Percentiles rank a stretch among this genome's conserved stretches.
Evolutionary conservation across 2,113 vertebrate genomes (phyloP).

Genomic region (Raja brachyura): DNA sequence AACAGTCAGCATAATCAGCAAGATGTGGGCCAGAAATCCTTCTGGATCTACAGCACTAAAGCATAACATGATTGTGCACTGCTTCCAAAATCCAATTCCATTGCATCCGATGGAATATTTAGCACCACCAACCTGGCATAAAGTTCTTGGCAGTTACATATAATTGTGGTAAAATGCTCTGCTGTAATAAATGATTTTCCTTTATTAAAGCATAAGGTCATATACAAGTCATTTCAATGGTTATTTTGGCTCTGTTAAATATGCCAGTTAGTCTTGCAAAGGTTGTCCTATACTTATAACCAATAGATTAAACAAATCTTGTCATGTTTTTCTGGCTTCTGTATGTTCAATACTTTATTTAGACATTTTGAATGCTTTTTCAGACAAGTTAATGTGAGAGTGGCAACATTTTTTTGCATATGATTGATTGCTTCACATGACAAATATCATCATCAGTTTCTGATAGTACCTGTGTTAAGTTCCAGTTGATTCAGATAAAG

Average conservation of each 20-base stretch:
- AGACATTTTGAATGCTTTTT: conserved; percentile 35
- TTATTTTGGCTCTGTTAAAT: neutral
- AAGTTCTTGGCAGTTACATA: neutral
- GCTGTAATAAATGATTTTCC: neutral
- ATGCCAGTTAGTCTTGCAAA: neutral
- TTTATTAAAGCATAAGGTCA: neutral
- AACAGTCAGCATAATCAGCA: too few relatives aligned
- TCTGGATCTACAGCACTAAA: too few relatives aligned
- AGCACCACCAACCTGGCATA: too few relatives aligned
- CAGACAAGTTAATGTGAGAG: conserved; percentile 19
- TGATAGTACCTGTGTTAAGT: conserved; percentile 38
- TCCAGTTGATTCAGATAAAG: conserved; percentile 39
- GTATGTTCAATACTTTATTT: conserved; percentile 32
- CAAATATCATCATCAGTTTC: conserved; percentile 38
- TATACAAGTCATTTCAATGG: neutral
- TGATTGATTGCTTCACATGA: conserved; percentile 37
- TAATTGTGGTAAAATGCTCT: neutral
- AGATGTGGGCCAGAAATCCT: too few relatives aligned
- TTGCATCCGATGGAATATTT: too few relatives aligned
- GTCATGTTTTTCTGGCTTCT: conserved; percentile 13
- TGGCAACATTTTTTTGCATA: conserved; percentile 18
- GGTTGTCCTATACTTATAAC: conserved; percentile 7
- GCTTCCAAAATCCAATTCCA: too few relatives aligned
- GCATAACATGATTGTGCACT: too few relatives aligned
- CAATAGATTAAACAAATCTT: conserved; percentile 11